Conservation (phyloP, 2,888 invertebrate genomes). For the Melanargia galathea region DNA sequence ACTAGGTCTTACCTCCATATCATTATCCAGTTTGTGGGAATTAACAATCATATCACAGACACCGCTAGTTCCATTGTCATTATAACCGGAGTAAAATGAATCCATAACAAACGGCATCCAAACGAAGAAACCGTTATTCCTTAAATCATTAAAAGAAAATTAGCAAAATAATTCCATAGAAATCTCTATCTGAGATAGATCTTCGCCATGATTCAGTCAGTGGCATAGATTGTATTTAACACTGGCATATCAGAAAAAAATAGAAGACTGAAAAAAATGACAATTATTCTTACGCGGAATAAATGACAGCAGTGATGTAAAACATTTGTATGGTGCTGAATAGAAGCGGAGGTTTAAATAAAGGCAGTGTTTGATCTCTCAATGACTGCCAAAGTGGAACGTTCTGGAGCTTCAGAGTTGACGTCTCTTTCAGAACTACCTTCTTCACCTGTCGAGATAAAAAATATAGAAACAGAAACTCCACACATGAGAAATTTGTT, state of each 20-base stretch:
- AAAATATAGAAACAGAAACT: neutral
- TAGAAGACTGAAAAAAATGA: neutral
- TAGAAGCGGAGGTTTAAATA: constrained; percentile 76
- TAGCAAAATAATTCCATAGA: too few species aligned
- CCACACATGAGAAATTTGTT: too few species aligned
- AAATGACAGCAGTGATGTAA: constrained; percentile 79
- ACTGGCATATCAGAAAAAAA: neutral
- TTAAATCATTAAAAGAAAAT: neutral
- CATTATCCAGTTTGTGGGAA: neutral
- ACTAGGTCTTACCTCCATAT: neutral
- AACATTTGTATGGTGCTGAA: constrained; percentile 73
- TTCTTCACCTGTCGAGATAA: constrained; percentile 11
- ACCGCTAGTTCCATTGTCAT: neutral
- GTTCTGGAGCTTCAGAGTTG: constrained; percentile 38
- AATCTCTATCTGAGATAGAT: too few species aligned
- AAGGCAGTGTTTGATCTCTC: constrained; percentile 71
- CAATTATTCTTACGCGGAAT: constrained; percentile 74
- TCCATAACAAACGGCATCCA: constrained; percentile 6
- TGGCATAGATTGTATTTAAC: too few species aligned
- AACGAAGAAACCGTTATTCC: constrained; percentile 1
- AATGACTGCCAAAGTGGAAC: constrained; percentile 64
- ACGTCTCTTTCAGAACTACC: constrained; percentile 40
- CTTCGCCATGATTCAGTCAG: too few species aligned
- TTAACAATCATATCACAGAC: constrained; percentile 15
- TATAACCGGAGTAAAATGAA: constrained; percentile 1